Conservation (phyloP, 1,140 invertebrate genomes). For the Scaptomyza montana region DNA sequence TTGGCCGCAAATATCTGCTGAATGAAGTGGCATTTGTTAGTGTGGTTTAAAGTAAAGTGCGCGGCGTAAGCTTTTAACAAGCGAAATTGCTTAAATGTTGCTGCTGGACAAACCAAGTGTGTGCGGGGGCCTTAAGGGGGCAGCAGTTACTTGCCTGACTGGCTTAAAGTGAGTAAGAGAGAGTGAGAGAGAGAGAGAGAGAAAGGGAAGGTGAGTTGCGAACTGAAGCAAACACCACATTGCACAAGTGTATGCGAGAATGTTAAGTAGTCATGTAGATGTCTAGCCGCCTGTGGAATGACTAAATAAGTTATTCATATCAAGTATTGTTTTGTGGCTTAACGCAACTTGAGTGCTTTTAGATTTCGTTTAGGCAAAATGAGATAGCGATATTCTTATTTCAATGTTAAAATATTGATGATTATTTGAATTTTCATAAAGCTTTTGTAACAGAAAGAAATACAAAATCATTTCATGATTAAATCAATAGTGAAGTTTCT, state of each 20-base stretch:
- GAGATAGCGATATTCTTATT: background rate
- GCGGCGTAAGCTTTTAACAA: constrained; percentile 78
- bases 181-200: background rate
- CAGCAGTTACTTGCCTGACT: constrained; percentile 33
- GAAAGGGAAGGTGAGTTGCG: too few relatives aligned
- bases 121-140: background rate
- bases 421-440: background rate
- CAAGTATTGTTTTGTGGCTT: constrained; percentile 50
- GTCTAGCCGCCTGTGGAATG: constrained; percentile 27
- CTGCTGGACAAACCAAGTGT: constrained; percentile 36
- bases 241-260: constrained; percentile 29
- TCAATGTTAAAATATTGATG: background rate
- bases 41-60: constrained; percentile 75
- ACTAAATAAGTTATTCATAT: constrained; percentile 56
- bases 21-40: constrained; percentile 79
- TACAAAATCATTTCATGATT: too few relatives aligned
- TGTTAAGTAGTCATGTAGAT: constrained; percentile 55
- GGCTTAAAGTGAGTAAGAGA: constrained; percentile 26
- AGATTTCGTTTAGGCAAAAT: constrained; percentile 19
- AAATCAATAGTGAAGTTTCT: too few relatives aligned
- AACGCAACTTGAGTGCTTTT: constrained; percentile 46
- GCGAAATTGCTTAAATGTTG: constrained; percentile 72
- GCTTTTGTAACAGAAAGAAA: too few relatives aligned
- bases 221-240: too few relatives aligned
- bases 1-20: constrained; percentile 74